These are phyloP conservation scores for Etheostoma perlongum DNA, from an alignment of 2,797 vertebrate species.

Conservation along the genomic window DNA sequence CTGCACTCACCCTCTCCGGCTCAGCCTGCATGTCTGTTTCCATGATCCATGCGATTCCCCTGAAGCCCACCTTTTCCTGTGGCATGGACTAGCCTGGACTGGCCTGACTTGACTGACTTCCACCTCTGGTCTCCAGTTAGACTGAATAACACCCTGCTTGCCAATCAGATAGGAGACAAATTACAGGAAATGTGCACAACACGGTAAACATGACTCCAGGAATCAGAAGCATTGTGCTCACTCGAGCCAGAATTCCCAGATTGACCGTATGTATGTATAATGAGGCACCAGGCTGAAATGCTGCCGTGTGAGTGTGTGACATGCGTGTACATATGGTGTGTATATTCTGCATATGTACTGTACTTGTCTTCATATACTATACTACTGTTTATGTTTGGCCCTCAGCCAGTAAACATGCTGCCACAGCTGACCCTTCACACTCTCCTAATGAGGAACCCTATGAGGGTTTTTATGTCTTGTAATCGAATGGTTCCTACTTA, in stretches of 20 bases:
- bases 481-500: neutral
- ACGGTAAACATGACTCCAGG: constrained; percentile 31
- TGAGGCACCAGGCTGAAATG: constrained; percentile 12
- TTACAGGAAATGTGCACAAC: constrained; percentile 52
- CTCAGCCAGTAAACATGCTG: constrained; percentile 26
- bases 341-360: neutral
- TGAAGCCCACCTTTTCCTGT: constrained; percentile 16
- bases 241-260: constrained; percentile 47
- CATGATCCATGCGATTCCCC: constrained; percentile 54
- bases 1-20: constrained; percentile 55
- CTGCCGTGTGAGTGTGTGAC: neutral
- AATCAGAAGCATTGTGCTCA: constrained; percentile 34
- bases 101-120: constrained; percentile 55
- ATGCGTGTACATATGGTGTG: neutral
- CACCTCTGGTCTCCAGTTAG: constrained; percentile 62
- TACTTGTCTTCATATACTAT: constrained; percentile 9
- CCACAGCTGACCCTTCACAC: constrained; percentile 34
- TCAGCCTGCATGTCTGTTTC: constrained; percentile 60
- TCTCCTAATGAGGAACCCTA: neutral
- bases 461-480: neutral
- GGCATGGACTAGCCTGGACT: neutral
- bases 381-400: constrained; percentile 29
- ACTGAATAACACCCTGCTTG: constrained; percentile 60
- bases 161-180: constrained; percentile 75
- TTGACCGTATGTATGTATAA: constrained; percentile 24